Evolutionary conservation across 2,113 vertebrate species (phyloP), one percentile per base, ranked within the genome.

Genomic region (Pipra filicauda): DNA sequence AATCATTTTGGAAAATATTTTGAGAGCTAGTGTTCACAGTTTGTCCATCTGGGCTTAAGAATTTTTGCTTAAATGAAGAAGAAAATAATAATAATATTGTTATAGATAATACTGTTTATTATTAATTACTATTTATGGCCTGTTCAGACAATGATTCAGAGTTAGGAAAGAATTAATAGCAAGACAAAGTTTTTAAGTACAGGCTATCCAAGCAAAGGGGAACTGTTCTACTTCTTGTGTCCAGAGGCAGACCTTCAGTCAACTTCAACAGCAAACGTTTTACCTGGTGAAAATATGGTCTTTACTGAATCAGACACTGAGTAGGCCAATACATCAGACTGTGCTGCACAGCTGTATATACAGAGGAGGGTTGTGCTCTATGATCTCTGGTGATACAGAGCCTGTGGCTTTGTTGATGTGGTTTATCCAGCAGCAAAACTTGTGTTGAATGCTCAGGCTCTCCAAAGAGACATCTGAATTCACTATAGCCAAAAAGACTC

Each of bases 1-100:
- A 81, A 74, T 86, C 0, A 12, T 77, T 95, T 67, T 75, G 61
- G 76, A 77, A 91, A 92, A 85, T 62, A 89, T 71, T 94, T 91
- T 81, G 52, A 76, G 66, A 76, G 33, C 58, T 76, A 5, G 0
- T 75, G n/a, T 89, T 86, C 55, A 55, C 43, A 93, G 39, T 81
- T 84, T 87, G 67, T 89, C 70, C 73, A 57, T 78, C 48, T 91
- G 89, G 69, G 26, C 69, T 92, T 89, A 78, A 89, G 59, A 81
- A 84, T 35, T 54, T 6, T 58, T 55, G 23, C 6, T 57, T 81
- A 84, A 91, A 74, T 82, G 7, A 74, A 59, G 9, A 21, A 44
- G 75, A 64, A 41, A 41, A 52, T 28, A 37, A 7, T 28, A 5
- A 4, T 23, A 3, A 35, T 71, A 31, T 41, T 93, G 6, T 85